Evolutionary conservation across 2,888 invertebrate species (phyloP), one percentile per base, ranked within the genome.

Genomic region (Myopa tessellatipennis): DNA sequence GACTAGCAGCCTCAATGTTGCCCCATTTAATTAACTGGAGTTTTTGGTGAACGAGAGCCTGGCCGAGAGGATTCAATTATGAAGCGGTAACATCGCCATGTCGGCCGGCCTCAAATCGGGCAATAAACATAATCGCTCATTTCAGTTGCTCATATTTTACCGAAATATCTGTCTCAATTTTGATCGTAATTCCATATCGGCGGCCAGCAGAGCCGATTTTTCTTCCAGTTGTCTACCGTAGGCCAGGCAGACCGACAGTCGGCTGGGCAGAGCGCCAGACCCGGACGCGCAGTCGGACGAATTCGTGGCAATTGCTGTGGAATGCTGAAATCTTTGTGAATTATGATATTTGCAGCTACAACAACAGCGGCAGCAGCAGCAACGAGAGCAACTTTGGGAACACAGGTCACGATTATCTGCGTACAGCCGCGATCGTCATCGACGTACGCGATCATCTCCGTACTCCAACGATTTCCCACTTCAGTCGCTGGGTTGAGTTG

Each of bases 331-430:
- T 78, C 79, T 63, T 71, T 80, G 78, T 80, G 81, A 82, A 79
- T 79, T 79, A 79, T 79, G 75, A 75, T 75, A 75, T 75, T 75
- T 75, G 75, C 75, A 69, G 60, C 58, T 60, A 34, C 68, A 52
- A 75, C 61, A 71, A 26, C 73, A 70, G 26, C 70, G 55, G 7
- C 58, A 45, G n/a, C 68, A 52, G 67, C 61, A 71, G 12, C 73
- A 45, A 69, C 52, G 18, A 69, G 8, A 50, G 34, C 58, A 38
- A 72, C 36, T 26, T 38, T 16, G n/a, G 58, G 26, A 14, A 75
- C 75, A 77, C 85, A 83, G 87, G 87, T 87, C 87, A 87, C 87
- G 87, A 85, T 87, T 87, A 87, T 86, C 87, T 84, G 84, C 84
- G 78, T 76, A 77, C 58, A 80, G 80, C 79, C 79, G 69, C 16